Evolutionary conservation across 2,888 invertebrate genomes (phyloP), one percentile per base, ranked within the genome.

Genomic region (Plemyria rubiginata): DNA sequence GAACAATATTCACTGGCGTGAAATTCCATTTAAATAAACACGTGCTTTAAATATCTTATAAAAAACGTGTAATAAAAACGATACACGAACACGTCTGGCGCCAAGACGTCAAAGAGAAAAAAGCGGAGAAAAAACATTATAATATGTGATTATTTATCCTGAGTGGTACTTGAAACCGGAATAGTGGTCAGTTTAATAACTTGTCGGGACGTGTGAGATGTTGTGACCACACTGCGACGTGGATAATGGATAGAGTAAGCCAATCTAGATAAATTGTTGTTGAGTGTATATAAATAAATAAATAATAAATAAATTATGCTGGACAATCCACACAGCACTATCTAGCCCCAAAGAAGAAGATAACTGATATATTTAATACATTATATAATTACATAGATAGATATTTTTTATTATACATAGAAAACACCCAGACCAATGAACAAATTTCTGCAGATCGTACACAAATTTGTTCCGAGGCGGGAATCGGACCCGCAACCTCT

Each of bases 121-220:
- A 81, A 81, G 41, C 66, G 66, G 68, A 68, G 71, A 67, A 73
- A 74, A 77, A 80, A 45, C 78, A 79, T 79, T n/a, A 77, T 77
- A 73, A 82, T 78, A 86, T 83, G 81, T 86, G 82, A 88, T 88
- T 87, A 88, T 89, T 87, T 87, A 86, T 84, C 78, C 75, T 72
- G 75, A 73, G 73, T 76, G 70, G 73, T 72, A 73, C 70, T 70
- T 69, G 74, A 72, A 85, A 87, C 86, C 82, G 80, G 87, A 81
- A 80, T 83, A 73, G 70, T 70, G 77, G 74, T 77, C 81, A 79
- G 76, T 68, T 75, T 81, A 81, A 80, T 80, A 77, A 75, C 72
- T 72, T 75, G 75, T 68, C 62, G 70, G 74, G 75, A 67, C 67
- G 61, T 59, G 58, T 60, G 69, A 74, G 67, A 57, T 65, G 79